Percentiles rank a stretch among this genome's conserved stretches.
Conservation (phyloP, 64 coral and sea anemone species). For the Stylophora pistillata region DNA sequence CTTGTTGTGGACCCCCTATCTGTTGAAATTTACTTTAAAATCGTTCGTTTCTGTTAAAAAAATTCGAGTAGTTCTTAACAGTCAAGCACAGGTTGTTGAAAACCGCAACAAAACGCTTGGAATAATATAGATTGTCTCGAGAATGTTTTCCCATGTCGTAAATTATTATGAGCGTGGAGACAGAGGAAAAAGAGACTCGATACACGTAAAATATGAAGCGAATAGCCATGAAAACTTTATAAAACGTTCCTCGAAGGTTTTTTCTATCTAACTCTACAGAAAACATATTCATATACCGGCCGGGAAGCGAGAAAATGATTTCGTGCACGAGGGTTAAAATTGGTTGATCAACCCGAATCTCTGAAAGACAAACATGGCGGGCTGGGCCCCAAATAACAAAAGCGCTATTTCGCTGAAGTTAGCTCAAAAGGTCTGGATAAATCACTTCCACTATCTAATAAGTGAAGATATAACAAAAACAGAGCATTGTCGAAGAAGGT, state of each 20-base stretch:
- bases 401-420: conserved; percentile 9
- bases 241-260: neutral
- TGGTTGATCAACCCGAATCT: conserved; percentile 29
- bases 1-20: neutral
- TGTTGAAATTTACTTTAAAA: neutral
- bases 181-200: neutral
- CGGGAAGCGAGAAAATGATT: conserved; percentile 23
- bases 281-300: neutral
- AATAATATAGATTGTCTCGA: conserved; percentile 42
- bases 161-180: conserved; percentile 31
- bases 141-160: conserved; percentile 22
- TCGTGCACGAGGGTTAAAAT: conserved; percentile 32
- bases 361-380: conserved; percentile 46
- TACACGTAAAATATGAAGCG: neutral
- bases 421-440: neutral
- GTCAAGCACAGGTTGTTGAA: conserved; percentile 12
- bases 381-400: conserved; percentile 11
- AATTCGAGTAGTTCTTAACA: conserved; percentile 24
- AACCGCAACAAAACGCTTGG: conserved; percentile 48
- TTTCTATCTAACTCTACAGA: neutral
- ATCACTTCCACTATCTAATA: conserved; percentile 34
- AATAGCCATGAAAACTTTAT: neutral
- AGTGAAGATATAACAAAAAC: neutral
- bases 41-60: conserved; percentile 12
- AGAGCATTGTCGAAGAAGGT: neutral